A percentile compares a stretch with the other conserved stretches of the same genome.
phyloP scores from a whole-genome alignment of 2,888 invertebrate genomes.

The Boloria selene region DNA sequence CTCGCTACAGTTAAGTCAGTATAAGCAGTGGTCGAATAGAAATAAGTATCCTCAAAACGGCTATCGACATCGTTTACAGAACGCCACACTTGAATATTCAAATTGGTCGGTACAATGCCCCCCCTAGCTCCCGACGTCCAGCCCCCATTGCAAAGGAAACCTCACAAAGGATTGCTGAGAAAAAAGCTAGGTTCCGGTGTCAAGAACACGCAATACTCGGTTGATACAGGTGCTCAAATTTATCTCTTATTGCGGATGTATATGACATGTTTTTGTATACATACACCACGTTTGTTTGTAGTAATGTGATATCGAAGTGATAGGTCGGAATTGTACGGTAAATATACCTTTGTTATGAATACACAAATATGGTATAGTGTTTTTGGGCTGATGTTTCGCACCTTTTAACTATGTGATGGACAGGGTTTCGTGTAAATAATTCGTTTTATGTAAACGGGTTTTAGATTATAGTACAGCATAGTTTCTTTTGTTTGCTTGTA shows the following conservation, averaged over 20 bases:
- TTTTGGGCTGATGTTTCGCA: not conserved
- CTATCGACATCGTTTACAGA: conserved; percentile 63
- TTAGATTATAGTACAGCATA: no score
- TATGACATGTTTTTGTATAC: conserved; percentile 30
- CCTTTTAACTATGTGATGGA: not conserved
- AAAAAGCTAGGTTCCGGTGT: conserved; percentile 75
- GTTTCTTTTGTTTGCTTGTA: no score
- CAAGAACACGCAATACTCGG: conserved; percentile 60
- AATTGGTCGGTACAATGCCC: conserved; percentile 65
- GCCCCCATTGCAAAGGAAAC: conserved; percentile 55
- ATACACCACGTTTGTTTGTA: conserved; percentile 7
- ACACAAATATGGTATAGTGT: not conserved
- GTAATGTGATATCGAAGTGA: conserved; percentile 18
- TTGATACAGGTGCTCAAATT: conserved; percentile 34
- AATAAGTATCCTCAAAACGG: conserved; percentile 34
- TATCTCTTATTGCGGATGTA: conserved; percentile 37
- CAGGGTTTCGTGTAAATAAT: not conserved
- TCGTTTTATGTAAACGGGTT: not conserved
- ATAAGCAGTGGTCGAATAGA: conserved; percentile 29
- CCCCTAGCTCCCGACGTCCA: conserved; percentile 38
- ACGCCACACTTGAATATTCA: conserved; percentile 73
- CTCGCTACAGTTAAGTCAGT: conserved; percentile 19
- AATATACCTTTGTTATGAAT: conserved; percentile 12
- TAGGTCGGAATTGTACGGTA: conserved; percentile 6
- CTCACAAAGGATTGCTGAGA: conserved; percentile 67